Base-by-base conservation (phyloP, 2,797 vertebrate genomes). In the Graptemys geographica region DNA sequence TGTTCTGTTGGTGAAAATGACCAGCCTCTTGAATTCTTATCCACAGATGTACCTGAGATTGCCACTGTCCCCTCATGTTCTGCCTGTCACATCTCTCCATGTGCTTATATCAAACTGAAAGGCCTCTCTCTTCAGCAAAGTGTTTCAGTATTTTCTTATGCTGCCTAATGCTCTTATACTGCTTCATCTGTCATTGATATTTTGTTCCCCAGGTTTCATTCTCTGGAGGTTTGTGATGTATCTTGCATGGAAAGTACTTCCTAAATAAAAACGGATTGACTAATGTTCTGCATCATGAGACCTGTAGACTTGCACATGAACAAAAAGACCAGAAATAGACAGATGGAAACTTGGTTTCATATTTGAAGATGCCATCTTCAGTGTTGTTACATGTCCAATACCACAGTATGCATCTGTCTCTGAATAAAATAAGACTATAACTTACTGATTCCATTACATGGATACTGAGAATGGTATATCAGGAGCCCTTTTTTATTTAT, bases 61-160 rank as follows among this genome's bases (percentile, higher is more conserved):
- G 81, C 2, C 33, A 74, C 3, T 25, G 6, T 0, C 1, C 8
- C 6, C 19, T 94, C 37, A 9, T 53, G 33, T 90, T 86, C 74
- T 81, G 27, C 15, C 72, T 89, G 8, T 6, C 76, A 78, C 13
- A 2, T 59, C 1, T 89, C 47, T 79, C 79, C 10, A 33, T 82
- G 10, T 79, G 81, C 5, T 52, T 91, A 90, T 88, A 97, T 81
- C n/a, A 86, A 81, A 96, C 92, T 87, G 84, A 89, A 96, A 74
- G 21, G 79, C 44, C 51, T 94, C 74, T 53, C 41, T 81, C 65
- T 93, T 86, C 47, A 53, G 37, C 4, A 59, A 87, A 79, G 13
- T 72, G 19, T 93, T 88, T 49, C 51, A 80, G 3, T 83, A 41
- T 21, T 90, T 87, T 88, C 52, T 74, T 56, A 91, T n/a, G 47